Conservation (phyloP, 2,113 vertebrate species). For the Thomomys bottae region DNA sequence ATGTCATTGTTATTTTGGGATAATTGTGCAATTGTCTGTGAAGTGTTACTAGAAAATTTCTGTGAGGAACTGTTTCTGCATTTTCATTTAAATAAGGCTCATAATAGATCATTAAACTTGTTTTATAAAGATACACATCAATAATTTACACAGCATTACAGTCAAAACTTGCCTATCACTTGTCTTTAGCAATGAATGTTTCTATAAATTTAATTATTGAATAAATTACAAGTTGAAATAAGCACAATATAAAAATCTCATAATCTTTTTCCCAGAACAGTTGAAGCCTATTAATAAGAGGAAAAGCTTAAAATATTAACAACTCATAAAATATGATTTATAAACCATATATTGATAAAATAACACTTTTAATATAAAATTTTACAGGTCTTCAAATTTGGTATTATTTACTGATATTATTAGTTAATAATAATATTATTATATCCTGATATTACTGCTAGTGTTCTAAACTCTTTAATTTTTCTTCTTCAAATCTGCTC, state of each 20-base stretch:
- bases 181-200: conserved; percentile 59
- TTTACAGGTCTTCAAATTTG: conserved; percentile 39
- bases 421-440: too few species aligned
- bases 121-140: conserved; percentile 74
- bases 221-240: conserved; percentile 43
- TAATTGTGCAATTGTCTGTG: conserved; percentile 83
- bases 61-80: conserved; percentile 69
- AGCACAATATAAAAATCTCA: conserved; percentile 43
- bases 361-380: background rate
- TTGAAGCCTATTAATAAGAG: background rate
- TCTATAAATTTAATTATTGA: conserved; percentile 60
- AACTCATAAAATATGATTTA: background rate
- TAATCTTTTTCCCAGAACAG: background rate
- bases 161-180: conserved; percentile 52
- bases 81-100: conserved; percentile 75
- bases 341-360: background rate
- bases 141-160: conserved; percentile 73
- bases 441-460: conserved; percentile 12
- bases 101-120: conserved; percentile 74
- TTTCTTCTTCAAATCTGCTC: background rate
- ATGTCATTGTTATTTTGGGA: conserved; percentile 73
- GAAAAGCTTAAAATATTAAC: conserved; percentile 19
- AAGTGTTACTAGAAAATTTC: conserved; percentile 79
- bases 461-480: conserved; percentile 47
- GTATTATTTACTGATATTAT: too few species aligned